phyloP scores from a whole-genome alignment of 1,140 invertebrate species.

The Pseudomyrmex pallidus region DNA sequence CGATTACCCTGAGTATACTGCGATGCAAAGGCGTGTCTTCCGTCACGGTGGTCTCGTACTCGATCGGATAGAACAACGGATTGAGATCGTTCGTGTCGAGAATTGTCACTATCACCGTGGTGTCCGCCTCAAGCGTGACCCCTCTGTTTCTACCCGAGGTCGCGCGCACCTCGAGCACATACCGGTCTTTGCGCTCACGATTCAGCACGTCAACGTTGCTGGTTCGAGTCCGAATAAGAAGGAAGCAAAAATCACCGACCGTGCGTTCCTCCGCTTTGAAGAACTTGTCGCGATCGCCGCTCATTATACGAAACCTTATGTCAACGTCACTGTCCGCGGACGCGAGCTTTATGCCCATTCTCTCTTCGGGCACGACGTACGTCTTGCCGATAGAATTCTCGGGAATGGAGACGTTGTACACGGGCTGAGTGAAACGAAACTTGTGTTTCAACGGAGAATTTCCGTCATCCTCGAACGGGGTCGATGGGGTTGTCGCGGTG shows the following conservation, averaged over 20 bases:
- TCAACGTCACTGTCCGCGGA: constrained; percentile 87
- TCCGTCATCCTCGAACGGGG: constrained; percentile 70
- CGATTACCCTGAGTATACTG: constrained; percentile 91
- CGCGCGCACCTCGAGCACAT: constrained; percentile 93
- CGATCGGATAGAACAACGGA: constrained; percentile 95
- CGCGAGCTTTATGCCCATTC: constrained; percentile 88
- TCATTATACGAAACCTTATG: constrained; percentile 93
- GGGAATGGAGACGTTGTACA: constrained; percentile 96
- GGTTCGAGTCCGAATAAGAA: constrained; percentile 94
- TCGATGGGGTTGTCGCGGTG: constrained; percentile 64
- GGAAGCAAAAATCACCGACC: constrained; percentile 97
- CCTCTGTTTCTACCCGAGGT: constrained; percentile 87
- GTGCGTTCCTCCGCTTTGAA: constrained; percentile 95
- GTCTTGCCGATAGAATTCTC: constrained; percentile 96
- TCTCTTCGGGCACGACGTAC: constrained; percentile 88
- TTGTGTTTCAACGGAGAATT: constrained; percentile 63
- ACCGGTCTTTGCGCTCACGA: constrained; percentile 94
- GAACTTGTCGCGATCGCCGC: constrained; percentile 94
- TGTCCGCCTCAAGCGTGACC: constrained; percentile 88
- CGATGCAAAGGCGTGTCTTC: constrained; percentile 95
- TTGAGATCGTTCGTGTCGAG: constrained; percentile 96
- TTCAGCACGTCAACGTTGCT: constrained; percentile 94
- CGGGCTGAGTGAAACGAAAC: constrained; percentile 89
- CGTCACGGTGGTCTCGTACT: constrained; percentile 94
- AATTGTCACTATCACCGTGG: constrained; percentile 92